Evolutionary conservation across 1,140 invertebrate species (phyloP), one percentile per base, ranked within the genome.

Genomic region (Zaprionus camerounensis): DNA sequence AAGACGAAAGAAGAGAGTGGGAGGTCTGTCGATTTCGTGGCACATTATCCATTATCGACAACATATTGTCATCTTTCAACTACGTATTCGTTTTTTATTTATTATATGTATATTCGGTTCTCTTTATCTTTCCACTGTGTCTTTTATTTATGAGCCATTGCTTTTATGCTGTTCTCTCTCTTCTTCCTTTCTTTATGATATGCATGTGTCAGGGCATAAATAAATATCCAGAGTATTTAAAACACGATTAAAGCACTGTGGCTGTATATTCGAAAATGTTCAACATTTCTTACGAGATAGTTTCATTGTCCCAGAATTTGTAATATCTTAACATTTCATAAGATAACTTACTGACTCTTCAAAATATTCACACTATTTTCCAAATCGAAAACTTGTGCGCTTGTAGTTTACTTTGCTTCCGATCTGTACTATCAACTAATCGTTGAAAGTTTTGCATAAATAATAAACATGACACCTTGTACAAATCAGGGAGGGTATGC

Each of bases 31-130:
- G 41, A 51, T 59, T 56, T 64, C 31, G 61, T 31, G 55, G 53
- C 36, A 58, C 77, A 72, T 76, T 79, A 79, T 79, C 68, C 68
- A 79, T 79, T 79, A 79, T 79, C 77, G 74, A 20, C 74, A 73
- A 65, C 74, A 77, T 80, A 80, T 80, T 80, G 77, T 51, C 46
- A 62, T 58, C 73, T 79, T 70, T 75, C 44, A 28, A 20, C 53
- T 22, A 22, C 49, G 11, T 64, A 34, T 61, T 46, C 20, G 17
- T 38, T 44, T 17, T 17, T 55, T 55, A 12, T 49, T 71, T 2
- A 4, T 24, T 38, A 58, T 57, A 17, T n/a, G 11, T 66, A 17
- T n/a, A 34, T 66, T 59, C n/a, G 17, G 34, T 13, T 63, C 3
- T 53, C 15, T 61, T 36, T 31, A 36, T 15, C 55, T 49, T 9